Base-by-base conservation (phyloP, 1,140 invertebrate species). In the Melipona quadrifasciata region DNA sequence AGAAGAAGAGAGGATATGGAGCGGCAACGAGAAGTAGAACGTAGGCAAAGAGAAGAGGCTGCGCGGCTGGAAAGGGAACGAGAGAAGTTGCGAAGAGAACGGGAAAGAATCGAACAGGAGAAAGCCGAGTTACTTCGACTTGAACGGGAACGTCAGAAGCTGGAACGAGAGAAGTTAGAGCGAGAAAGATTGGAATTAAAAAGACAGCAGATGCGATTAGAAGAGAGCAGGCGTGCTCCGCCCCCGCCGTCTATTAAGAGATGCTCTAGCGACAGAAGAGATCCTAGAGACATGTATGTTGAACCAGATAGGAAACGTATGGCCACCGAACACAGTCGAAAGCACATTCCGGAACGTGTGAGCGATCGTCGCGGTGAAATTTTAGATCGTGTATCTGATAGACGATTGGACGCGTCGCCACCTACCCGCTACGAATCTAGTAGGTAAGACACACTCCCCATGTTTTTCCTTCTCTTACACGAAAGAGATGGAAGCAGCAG, bases 131-230 rank as follows among this genome's bases (percentile, higher is more conserved):
- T 98, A 21, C 92, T 98, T 74, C 96, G 97, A 71, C 92, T 98
- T 74, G 98, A 98, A 93, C 95, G 97, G 10, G 97, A 98, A 92
- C 95, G 97, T 58, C 97, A 98, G 91, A 96, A 97, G 83, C 90
- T 98, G 68, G 98, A 98, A 93, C 94, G 98, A 27, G 98, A 98
- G 89, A 97, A 97, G 91, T 94, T 98, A 39, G 97, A 98, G 91
- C 94, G 97, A 73, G 98, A 98, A 89, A 96, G 97, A 88, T 95
- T 98, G 86, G 98, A 98, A 91, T 92, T 98, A 64, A 97, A 98
- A 92, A 95, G 97, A 65, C 97, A 97, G 88, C 96, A 97, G 89
- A 95, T 97, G 94, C 92, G 94, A 14, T 39, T 95, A 12, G 94
- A 95, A 53, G 94, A 95, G 68, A 95, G 92, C 39, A 90, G 94